These are phyloP conservation scores for Drosophila lacteicornis DNA, from an alignment of 1,140 invertebrate species.

Conservation along the genomic window DNA sequence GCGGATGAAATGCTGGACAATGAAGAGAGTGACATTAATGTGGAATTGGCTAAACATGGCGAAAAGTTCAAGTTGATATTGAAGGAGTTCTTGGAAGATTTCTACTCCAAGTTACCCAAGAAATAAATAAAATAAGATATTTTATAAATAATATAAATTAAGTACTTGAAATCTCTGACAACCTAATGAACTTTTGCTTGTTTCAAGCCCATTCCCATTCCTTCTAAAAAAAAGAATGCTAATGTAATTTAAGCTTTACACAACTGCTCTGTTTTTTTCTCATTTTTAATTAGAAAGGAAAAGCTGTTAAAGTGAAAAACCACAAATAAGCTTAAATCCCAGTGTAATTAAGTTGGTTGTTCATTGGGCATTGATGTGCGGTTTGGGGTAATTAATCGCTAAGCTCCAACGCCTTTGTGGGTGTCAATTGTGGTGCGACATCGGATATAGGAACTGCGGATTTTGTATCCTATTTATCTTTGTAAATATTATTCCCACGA, in stretches of 20 bases:
- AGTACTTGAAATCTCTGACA: too few species aligned
- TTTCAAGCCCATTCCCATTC: background rate
- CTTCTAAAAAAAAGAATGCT: background rate
- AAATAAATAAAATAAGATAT: constrained; percentile 14
- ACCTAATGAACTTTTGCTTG: background rate
- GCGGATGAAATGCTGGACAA: constrained; percentile 79
- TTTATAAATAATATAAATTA: background rate
- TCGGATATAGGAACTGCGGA: constrained; percentile 2
- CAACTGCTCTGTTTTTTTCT: background rate
- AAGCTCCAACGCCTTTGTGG: constrained; percentile 2
- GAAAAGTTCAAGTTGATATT: constrained; percentile 71
- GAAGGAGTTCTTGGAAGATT: constrained; percentile 75
- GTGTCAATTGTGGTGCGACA: constrained; percentile 8
- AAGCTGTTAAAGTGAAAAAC: constrained; percentile 29
- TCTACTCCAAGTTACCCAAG: constrained; percentile 69
- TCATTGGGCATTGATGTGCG: constrained; percentile 25
- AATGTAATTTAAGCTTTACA: constrained; percentile 14
- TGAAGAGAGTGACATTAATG: constrained; percentile 58
- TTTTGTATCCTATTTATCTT: background rate
- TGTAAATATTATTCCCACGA: background rate
- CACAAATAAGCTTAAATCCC: constrained; percentile 17
- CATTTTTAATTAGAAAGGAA: constrained; percentile 25
- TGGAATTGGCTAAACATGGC: constrained; percentile 46
- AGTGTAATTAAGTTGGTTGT: constrained; percentile 27
- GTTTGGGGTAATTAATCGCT: constrained; percentile 25